phyloP scores from a whole-genome alignment of 2,797 vertebrate genomes.

The Otolemur crassicaudatus region DNA sequence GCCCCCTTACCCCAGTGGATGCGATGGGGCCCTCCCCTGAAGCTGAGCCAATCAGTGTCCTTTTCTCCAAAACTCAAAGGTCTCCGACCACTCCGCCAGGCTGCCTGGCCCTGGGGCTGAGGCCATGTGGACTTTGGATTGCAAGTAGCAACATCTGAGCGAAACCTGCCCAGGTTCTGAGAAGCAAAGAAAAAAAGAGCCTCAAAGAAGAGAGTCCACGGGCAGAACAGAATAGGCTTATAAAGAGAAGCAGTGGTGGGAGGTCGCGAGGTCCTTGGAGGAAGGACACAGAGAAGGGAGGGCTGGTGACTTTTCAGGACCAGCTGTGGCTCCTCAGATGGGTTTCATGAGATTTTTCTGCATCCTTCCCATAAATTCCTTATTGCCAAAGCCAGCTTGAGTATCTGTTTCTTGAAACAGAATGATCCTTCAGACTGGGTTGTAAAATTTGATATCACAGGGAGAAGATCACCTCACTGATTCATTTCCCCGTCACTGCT shows the following conservation, averaged over 20 bases:
- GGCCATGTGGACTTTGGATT: not conserved
- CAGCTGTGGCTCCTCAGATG: constrained; percentile 38
- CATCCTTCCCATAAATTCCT: constrained; percentile 65
- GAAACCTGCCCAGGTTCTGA: not conserved
- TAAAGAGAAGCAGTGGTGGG: not conserved
- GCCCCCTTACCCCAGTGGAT: no score
- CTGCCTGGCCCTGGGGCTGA: not conserved
- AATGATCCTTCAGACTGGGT: constrained; percentile 14
- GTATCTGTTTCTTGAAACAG: constrained; percentile 62
- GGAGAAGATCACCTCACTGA: constrained; percentile 10
- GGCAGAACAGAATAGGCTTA: not conserved
- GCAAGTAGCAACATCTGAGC: not conserved
- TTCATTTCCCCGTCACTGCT: not conserved
- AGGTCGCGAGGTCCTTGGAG: not conserved
- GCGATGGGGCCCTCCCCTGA: no score
- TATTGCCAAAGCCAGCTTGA: constrained; percentile 15
- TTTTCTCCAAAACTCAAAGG: not conserved
- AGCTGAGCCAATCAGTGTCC: not conserved
- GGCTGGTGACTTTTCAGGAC: not conserved
- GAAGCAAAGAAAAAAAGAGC: not conserved
- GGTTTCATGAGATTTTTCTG: constrained; percentile 35
- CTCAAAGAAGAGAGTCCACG: not conserved
- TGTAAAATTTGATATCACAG: constrained; percentile 64
- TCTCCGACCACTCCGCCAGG: not conserved
- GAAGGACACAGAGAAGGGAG: not conserved